phyloP scores from a whole-genome alignment of 1,140 invertebrate genomes.

The Bombus confusus region DNA sequence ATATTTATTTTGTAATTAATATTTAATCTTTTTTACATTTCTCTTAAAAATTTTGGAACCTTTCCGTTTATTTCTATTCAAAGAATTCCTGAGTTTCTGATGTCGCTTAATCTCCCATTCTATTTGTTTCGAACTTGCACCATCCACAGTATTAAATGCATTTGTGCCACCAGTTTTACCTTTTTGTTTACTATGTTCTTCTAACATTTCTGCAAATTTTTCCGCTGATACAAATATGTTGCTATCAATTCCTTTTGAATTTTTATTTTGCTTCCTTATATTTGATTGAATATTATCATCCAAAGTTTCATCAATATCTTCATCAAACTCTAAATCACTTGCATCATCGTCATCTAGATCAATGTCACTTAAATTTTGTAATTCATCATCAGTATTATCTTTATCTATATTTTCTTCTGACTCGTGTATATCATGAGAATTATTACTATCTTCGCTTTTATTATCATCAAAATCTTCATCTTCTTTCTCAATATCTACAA shows the following conservation, averaged over 20 bases:
- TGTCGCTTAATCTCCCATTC: slow-evolving; percentile 86
- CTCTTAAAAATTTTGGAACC: slow-evolving; percentile 37
- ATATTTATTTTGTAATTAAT: slow-evolving; percentile 43
- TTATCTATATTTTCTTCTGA: slow-evolving; percentile 69
- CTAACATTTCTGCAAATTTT: slow-evolving; percentile 88
- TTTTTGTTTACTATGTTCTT: slow-evolving; percentile 85
- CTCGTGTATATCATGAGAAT: slow-evolving; percentile 74
- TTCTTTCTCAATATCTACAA: slow-evolving; percentile 53
- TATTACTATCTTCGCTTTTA: slow-evolving; percentile 76
- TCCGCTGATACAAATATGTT: slow-evolving; percentile 88
- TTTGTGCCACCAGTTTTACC: slow-evolving; percentile 85
- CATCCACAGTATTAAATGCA: slow-evolving; percentile 85
- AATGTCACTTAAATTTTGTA: slow-evolving; percentile 66
- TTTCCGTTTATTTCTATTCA: slow-evolving; percentile 61
- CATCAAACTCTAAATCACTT: slow-evolving; percentile 68
- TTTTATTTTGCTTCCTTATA: slow-evolving; percentile 50
- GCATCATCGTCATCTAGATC: slow-evolving; percentile 67
- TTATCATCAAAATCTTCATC: slow-evolving; percentile 72
- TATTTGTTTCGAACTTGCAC: slow-evolving; percentile 86
- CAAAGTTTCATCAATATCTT: slow-evolving; percentile 46
- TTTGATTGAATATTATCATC: slow-evolving; percentile 18
- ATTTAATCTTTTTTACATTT: slow-evolving; percentile 69
- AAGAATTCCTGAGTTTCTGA: slow-evolving; percentile 68
- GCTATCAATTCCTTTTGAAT: slow-evolving; percentile 53
- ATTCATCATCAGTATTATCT: slow-evolving; percentile 57